Evolutionary conservation across 2,888 invertebrate genomes (phyloP), one percentile per base, ranked within the genome.

Genomic region (Bellardia bayeri): DNA sequence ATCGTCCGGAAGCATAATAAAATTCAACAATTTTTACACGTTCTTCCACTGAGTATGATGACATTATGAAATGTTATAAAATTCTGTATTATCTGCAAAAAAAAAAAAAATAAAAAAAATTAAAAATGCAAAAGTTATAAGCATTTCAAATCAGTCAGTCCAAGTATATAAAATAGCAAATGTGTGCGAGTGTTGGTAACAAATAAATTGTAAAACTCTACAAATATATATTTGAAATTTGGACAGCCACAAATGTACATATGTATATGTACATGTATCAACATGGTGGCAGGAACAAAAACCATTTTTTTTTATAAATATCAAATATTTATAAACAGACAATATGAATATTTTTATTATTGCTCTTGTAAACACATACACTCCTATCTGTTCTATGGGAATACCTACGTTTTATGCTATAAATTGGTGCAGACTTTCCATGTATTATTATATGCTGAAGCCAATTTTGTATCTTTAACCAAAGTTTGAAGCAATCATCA

Each of bases 271-370:
- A 56, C 23, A 23, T n/a, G 9, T 23, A 37, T 8, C 5, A 33
- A 33, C 13, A 61, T 33, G 6, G 7, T 7, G 6, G 6, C 8
- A 33, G 3, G 0, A n/a, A 33, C n/a, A 49, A 61, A 9, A n/a
- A 30, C 0, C 13, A 45, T n/a, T 69, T 33, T n/a, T 51, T 51
- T 49, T 69, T 14, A 11, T 69, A 7, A 33, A 23, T 51, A 40
- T 69, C 49, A 61, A 71, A 51, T 51, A 37, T n/a, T n/a, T 71
- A 69, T 54, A 49, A 37, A 71, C 51, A 37, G 16, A 69, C 33
- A 33, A 51, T 16, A 71, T 71, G 54, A 51, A 71, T 51, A 71
- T 68, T 68, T 68, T 68, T 68, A 49, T 51, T 68, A 40, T 51
- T 49, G 8, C 68, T 58, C 11, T 11, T 23, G 58, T 33, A 51